Evolutionary conservation across 2,888 invertebrate genomes (phyloP), one percentile per base, ranked within the genome.

Genomic region (Lypha dubia): DNA sequence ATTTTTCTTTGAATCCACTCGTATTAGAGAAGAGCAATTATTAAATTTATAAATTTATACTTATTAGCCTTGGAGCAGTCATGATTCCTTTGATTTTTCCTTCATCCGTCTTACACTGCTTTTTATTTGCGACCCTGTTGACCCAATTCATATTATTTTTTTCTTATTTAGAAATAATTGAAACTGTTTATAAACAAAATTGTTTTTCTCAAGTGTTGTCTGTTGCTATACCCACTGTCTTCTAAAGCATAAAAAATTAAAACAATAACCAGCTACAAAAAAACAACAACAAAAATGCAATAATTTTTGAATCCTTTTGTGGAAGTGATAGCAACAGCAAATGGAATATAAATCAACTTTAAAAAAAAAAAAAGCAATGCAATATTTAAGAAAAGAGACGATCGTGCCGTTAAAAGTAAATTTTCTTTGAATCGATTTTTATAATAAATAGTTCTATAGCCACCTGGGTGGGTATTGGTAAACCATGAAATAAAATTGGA

Each of bases 211-310:
- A 41, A 63, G 51, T 41, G 38, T 41, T 65, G 32, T 56, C 44
- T 65, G 44, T 56, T 65, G 56, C 17, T 56, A 65, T 65, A 65
- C 53, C 65, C 75, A 74, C 74, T 56, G 56, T 62, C 15, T 53
- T 53, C 53, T 20, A 20, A 32, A 46, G n/a, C n/a, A n/a, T n/a
- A n/a, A n/a, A n/a, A n/a, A n/a, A n/a, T n/a, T n/a, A n/a, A n/a
- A n/a, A n/a, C n/a, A n/a, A n/a, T 44, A 44, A 65, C 32, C 60
- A 49, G 17, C 24, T n/a, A 63, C 15, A 53, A 20, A 53, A n/a
- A 51, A 53, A 41, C 22, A 20, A 75, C 24, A 65, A 46, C n/a
- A 77, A 68, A 62, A n/a, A n/a, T n/a, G n/a, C n/a, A n/a, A 35
- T 38, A 58, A 58, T 71, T 49, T 60, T 49, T 60, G 49, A 17